phyloP scores from a whole-genome alignment of 2,797 vertebrate genomes.

The Melanotaenia nigrans region DNA sequence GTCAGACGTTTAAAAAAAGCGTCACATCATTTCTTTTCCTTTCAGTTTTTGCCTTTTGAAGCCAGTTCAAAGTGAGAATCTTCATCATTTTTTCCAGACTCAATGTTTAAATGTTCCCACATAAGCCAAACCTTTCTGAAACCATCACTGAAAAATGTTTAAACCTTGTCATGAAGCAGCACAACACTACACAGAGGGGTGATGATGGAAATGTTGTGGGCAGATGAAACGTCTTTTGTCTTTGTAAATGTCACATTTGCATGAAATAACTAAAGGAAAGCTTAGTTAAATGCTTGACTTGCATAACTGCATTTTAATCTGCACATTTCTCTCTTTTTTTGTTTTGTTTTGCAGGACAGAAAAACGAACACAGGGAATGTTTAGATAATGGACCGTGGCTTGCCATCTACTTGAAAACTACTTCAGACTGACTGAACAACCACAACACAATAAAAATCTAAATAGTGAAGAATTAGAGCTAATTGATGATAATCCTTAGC shows the following conservation, averaged over 20 bases:
- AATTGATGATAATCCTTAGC: constrained; percentile 14
- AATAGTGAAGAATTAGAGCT: constrained; percentile 14
- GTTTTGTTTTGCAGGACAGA: constrained; percentile 59
- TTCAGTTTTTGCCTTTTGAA: neutral
- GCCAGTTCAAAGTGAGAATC: constrained; percentile 23
- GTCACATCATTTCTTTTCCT: constrained; percentile 43
- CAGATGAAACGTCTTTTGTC: constrained; percentile 19
- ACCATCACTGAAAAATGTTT: constrained; percentile 14
- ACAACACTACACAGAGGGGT: constrained; percentile 23
- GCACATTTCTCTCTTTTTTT: constrained; percentile 30
- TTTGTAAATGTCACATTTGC: constrained; percentile 40
- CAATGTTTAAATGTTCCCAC: neutral
- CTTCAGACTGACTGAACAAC: constrained; percentile 13
- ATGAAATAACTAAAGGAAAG: constrained; percentile 7
- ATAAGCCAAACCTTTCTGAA: constrained; percentile 6
- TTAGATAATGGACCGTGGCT: constrained; percentile 13
- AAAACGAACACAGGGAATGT: constrained; percentile 33
- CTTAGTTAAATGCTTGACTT: constrained; percentile 10
- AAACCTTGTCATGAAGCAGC: constrained; percentile 24
- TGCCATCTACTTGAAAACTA: constrained; percentile 9
- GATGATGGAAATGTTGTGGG: constrained; percentile 26
- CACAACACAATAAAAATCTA: constrained; percentile 13
- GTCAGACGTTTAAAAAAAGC: constrained; percentile 54
- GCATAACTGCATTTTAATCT: constrained; percentile 29
- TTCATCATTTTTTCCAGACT: constrained; percentile 28